Conservation (phyloP, 2,888 invertebrate genomes). For the Nemotelus nigrinus region DNA sequence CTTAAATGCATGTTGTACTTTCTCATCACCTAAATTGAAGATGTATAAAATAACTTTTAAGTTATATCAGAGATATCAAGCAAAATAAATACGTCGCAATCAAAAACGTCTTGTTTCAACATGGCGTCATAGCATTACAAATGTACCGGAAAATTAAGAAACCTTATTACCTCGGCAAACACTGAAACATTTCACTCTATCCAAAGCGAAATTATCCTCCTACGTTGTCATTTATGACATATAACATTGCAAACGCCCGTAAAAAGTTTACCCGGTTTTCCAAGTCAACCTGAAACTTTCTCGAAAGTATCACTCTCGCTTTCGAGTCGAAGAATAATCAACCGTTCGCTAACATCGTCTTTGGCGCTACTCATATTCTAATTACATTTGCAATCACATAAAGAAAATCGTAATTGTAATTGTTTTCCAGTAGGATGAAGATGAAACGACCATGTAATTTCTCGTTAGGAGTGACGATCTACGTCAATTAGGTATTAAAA, state of each 20-base stretch:
- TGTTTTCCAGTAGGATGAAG: no score
- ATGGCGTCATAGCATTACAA: constrained; percentile 5
- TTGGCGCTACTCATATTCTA: constrained; percentile 1
- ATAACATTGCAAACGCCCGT: background rate
- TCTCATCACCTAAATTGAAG: no score
- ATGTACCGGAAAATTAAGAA: constrained; percentile 44
- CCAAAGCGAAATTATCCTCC: background rate
- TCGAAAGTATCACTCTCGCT: background rate
- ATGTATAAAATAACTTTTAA: no score
- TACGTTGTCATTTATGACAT: constrained; percentile 17
- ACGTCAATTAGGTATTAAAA: no score
- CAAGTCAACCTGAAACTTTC: background rate
- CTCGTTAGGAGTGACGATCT: no score
- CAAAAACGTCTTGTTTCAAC: background rate
- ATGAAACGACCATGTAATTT: no score
- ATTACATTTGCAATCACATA: background rate
- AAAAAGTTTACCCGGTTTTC: background rate
- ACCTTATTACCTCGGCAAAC: constrained; percentile 28
- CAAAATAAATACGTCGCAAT: constrained; percentile 19
- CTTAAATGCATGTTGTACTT: no score
- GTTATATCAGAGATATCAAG: background rate
- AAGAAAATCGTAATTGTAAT: background rate
- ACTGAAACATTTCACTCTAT: background rate
- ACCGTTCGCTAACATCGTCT: background rate
- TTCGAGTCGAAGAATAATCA: background rate